phyloP scores from a whole-genome alignment of 2,797 vertebrate genomes.

The Calcarius lapponicus region DNA sequence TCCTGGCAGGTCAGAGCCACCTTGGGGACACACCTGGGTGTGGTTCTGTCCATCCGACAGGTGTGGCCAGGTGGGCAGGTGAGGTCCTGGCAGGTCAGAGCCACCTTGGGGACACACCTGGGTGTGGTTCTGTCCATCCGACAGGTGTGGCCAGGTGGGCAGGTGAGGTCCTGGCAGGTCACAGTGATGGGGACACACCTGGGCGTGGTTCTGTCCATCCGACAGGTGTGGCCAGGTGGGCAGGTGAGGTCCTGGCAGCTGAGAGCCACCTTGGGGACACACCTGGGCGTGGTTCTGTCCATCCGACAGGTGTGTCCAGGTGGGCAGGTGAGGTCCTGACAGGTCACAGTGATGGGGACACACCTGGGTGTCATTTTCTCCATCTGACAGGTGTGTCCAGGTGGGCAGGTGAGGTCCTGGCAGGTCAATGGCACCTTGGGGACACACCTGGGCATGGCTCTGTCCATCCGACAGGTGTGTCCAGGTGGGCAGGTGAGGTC shows the following conservation, averaged over 20 bases:
- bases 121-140: fast-evolving
- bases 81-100: neutral
- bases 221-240: neutral
- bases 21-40: too few species aligned
- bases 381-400: too few species aligned
- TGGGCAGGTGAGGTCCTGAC: neutral
- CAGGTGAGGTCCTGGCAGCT: neutral
- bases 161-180: neutral
- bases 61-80: neutral
- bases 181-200: fast-evolving
- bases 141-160: neutral
- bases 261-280: neutral
- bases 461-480: fast-evolving
- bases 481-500: neutral
- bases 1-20: too few species aligned
- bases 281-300: fast-evolving
- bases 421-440: fast-evolving
- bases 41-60: fast-evolving
- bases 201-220: fast-evolving
- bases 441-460: neutral
- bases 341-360: neutral
- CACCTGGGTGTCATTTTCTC: too few species aligned
- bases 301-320: neutral
- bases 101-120: neutral
- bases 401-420: too few species aligned